Conservation (phyloP, 2,888 invertebrate genomes). For the Andrena praecox region DNA sequence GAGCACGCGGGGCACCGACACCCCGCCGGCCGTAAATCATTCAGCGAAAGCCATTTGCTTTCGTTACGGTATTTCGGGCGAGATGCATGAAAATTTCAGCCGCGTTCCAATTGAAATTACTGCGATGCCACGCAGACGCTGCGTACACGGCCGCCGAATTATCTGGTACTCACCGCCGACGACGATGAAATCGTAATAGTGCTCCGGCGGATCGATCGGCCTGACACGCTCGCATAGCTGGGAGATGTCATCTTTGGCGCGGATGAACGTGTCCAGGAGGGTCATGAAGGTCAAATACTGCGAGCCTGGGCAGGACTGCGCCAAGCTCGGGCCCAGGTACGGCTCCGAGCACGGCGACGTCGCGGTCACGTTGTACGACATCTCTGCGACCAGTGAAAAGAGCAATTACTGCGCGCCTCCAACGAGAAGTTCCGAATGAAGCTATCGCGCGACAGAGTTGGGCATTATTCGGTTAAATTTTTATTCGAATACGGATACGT, state of each 20-base stretch:
- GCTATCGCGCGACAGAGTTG: slow-evolving; percentile 20
- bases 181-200: slow-evolving; percentile 89
- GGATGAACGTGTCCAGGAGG: slow-evolving; percentile 88
- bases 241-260: slow-evolving; percentile 79
- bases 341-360: slow-evolving; percentile 85
- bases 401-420: not conserved
- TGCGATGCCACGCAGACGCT: not conserved
- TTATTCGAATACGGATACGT: too few relatives aligned
- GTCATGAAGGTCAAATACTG: slow-evolving; percentile 89
- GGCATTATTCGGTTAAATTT: too few relatives aligned
- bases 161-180: slow-evolving; percentile 86
- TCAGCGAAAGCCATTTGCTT: slow-evolving; percentile 26
- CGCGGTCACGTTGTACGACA: slow-evolving; percentile 76
- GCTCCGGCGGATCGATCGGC: slow-evolving; percentile 85
- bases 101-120: slow-evolving; percentile 1
- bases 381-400: slow-evolving; percentile 65
- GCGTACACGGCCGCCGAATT: not conserved
- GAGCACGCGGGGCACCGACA: not conserved
- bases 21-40: slow-evolving; percentile 5
- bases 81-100: slow-evolving; percentile 6
- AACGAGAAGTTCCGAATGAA: not conserved
- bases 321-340: slow-evolving; percentile 87
- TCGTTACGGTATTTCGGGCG: slow-evolving; percentile 2
- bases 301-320: slow-evolving; percentile 87
- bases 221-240: slow-evolving; percentile 87